phyloP scores from a whole-genome alignment of 2,113 vertebrate species.

The Hippocampus comes region DNA sequence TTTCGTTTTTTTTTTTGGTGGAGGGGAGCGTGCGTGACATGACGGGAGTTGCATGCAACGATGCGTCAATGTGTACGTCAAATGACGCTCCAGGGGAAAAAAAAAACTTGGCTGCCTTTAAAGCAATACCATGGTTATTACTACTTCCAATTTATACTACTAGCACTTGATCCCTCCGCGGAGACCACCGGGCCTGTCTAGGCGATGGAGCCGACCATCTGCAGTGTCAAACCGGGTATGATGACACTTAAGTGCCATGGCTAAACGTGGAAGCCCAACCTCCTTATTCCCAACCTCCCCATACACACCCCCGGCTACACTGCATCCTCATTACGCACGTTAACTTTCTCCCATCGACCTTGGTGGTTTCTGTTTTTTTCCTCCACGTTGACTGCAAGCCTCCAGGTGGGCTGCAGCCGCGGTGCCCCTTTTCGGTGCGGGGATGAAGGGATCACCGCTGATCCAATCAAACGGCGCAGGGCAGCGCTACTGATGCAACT shows the following conservation, averaged over 20 bases:
- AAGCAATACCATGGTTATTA: not conserved
- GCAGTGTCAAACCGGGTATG: not conserved
- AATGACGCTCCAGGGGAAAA: not conserved
- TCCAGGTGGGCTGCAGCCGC: constrained; percentile 33
- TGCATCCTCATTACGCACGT: not conserved
- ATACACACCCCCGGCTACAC: not conserved
- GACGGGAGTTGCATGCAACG: not conserved
- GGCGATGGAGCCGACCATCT: not conserved
- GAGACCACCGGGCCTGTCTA: not conserved
- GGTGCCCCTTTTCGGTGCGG: constrained; percentile 59
- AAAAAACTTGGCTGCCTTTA: not conserved
- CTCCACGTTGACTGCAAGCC: constrained; percentile 12
- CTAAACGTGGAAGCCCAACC: not conserved
- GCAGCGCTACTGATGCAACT: constrained; percentile 41
- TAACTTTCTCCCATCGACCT: constrained; percentile 22
- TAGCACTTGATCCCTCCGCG: not conserved
- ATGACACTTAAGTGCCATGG: not conserved
- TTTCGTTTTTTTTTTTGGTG: not conserved
- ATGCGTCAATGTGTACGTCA: not conserved
- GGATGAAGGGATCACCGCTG: constrained; percentile 64
- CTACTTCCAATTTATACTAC: not conserved
- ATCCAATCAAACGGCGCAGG: constrained; percentile 67
- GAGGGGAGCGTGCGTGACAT: not conserved
- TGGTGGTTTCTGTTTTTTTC: constrained; percentile 12
- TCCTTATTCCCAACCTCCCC: not conserved